Evolutionary conservation across 1,140 invertebrate species (phyloP).

Genomic region (Bombus ignitus): DNA sequence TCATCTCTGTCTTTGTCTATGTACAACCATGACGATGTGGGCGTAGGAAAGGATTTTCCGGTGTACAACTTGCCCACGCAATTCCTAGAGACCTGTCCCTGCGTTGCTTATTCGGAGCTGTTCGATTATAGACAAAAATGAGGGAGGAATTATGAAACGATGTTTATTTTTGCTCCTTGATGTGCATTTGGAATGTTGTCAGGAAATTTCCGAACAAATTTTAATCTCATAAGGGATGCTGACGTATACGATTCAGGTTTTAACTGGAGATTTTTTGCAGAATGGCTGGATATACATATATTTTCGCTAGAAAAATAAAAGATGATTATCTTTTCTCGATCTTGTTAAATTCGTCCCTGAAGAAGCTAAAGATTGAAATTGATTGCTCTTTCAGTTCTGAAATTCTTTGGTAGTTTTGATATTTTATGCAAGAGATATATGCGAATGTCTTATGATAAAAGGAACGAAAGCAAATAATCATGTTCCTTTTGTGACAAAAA

Average conservation of each 20-base stretch:
- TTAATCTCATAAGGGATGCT: background rate
- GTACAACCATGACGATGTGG: constrained; percentile 15
- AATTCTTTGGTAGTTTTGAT: too few relatives aligned
- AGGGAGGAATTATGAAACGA: background rate
- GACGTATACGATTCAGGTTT: too few relatives aligned
- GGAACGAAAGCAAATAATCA: background rate
- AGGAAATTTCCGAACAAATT: background rate
- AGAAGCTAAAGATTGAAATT: background rate
- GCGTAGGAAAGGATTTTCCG: constrained; percentile 23
- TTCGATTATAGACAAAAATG: constrained; percentile 2
- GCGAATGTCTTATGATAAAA: background rate
- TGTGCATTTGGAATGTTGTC: background rate
- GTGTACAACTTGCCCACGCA: constrained; percentile 16
- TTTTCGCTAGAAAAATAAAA: background rate
- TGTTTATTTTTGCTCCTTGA: background rate
- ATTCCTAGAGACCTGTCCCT: constrained; percentile 7
- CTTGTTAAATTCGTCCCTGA: background rate
- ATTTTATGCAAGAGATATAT: background rate
- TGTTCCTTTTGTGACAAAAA: background rate
- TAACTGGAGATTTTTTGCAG: too few relatives aligned
- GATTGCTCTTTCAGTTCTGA: background rate
- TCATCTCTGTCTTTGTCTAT: background rate
- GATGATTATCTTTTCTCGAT: background rate
- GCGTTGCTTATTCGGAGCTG: constrained; percentile 27
- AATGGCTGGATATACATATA: too few relatives aligned